Evolutionary conservation across 1,140 invertebrate genomes (phyloP).

Genomic region (Ladona fulva): DNA sequence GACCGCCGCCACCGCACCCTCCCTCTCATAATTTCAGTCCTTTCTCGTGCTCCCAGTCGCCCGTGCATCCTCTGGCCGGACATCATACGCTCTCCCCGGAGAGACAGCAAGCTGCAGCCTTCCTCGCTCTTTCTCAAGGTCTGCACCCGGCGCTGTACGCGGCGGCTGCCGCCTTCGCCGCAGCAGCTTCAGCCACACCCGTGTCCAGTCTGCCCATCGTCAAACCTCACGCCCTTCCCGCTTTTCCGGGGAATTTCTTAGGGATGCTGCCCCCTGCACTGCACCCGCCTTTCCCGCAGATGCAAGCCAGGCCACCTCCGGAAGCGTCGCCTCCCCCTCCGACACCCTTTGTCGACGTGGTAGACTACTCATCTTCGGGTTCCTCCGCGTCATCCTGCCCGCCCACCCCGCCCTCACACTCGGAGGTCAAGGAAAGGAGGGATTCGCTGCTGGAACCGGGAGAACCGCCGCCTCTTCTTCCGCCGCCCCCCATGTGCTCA

Average conservation of each 20-base stretch:
- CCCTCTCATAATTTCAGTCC: not conserved
- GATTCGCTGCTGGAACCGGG: too few species aligned
- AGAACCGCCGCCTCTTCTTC: too few species aligned
- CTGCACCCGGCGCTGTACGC: not conserved
- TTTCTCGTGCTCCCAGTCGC: not conserved
- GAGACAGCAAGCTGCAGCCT: not conserved
- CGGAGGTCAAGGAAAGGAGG: too few species aligned
- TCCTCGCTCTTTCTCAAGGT: not conserved
- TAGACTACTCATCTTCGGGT: not conserved
- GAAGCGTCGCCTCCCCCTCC: slow-evolving; percentile 11
- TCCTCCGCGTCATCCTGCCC: not conserved
- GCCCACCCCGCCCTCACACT: too few species aligned
- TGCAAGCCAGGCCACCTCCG: not conserved
- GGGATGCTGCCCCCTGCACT: slow-evolving; percentile 16
- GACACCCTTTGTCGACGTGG: not conserved
- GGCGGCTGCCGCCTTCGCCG: slow-evolving; percentile 4
- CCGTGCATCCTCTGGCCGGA: not conserved
- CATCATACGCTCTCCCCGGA: not conserved
- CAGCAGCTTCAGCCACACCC: not conserved
- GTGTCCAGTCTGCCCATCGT: not conserved
- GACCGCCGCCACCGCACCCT: not conserved
- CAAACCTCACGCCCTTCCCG: not conserved
- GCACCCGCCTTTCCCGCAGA: slow-evolving; percentile 18
- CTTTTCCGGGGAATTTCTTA: not conserved
- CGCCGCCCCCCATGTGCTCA: too few species aligned